These are phyloP conservation scores for Aleiodes testaceus DNA, from an alignment of 2,888 invertebrate genomes.

Conservation along the genomic window DNA sequence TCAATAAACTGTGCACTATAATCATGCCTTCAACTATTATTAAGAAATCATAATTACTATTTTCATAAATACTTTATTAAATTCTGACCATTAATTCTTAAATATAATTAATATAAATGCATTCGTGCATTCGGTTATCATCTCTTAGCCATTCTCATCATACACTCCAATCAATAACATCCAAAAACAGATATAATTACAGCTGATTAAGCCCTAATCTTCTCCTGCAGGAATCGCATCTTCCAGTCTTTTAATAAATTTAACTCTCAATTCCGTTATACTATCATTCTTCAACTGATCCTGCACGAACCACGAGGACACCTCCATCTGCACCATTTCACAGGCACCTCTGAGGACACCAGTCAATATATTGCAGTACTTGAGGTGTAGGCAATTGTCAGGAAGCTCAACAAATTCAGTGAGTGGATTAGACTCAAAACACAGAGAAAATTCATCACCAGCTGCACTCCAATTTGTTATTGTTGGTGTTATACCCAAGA, in stretches of 20 bases:
- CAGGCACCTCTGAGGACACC: constrained; percentile 94
- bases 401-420: constrained; percentile 98
- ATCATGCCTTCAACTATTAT: no score
- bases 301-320: constrained; percentile 94
- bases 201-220: constrained; percentile 79
- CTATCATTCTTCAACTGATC: constrained; percentile 96
- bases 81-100: no score
- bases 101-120: no score
- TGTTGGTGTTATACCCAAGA: constrained; percentile 90
- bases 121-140: no score
- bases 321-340: constrained; percentile 99
- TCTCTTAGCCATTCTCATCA: no score
- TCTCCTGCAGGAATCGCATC: constrained; percentile 99
- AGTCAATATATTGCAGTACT: constrained; percentile 94
- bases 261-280: constrained; percentile 94
- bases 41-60: no score
- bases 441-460: constrained; percentile 96
- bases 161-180: no score
- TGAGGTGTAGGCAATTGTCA: constrained; percentile 84
- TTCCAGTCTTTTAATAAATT: constrained; percentile 95
- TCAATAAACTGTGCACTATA: no score
- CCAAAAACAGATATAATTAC: background rate
- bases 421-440: constrained; percentile 95
- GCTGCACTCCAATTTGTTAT: constrained; percentile 95
- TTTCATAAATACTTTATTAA: no score